These are phyloP conservation scores for Agrotis exclamationis DNA, from an alignment of 2,888 invertebrate genomes.

Conservation along the genomic window DNA sequence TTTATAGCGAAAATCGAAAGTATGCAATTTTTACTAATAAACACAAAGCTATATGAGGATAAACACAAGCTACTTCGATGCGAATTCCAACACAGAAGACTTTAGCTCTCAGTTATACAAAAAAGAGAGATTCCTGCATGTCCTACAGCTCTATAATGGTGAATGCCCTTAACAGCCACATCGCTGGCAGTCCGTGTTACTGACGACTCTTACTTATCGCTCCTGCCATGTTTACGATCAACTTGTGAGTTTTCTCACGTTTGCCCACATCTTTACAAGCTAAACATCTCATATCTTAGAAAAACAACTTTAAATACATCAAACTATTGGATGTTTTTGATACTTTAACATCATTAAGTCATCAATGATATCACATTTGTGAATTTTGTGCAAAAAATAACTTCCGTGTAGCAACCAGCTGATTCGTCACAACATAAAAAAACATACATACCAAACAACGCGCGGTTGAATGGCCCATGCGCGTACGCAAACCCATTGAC, in stretches of 20 bases:
- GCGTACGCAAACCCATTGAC: slow-evolving; percentile 86
- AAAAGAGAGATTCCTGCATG: background rate
- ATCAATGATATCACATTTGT: slow-evolving; percentile 54
- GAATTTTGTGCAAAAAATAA: slow-evolving; percentile 14
- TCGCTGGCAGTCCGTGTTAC: slow-evolving; percentile 7
- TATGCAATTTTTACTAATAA: too few species aligned
- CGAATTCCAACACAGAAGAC: background rate
- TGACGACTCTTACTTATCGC: slow-evolving; percentile 25
- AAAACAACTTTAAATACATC: slow-evolving; percentile 29
- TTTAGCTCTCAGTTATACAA: background rate
- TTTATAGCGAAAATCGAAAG: too few species aligned
- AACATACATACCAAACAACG: slow-evolving; percentile 81
- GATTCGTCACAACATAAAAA: slow-evolving; percentile 69
- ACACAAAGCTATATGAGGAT: too few species aligned
- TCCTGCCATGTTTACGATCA: slow-evolving; percentile 33
- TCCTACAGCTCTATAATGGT: background rate
- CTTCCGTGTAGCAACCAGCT: slow-evolving; percentile 71
- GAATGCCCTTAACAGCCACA: slow-evolving; percentile 25
- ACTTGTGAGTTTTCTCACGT: slow-evolving; percentile 59
- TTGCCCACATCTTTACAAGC: slow-evolving; percentile 20
- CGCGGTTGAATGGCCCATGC: slow-evolving; percentile 81
- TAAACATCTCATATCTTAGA: slow-evolving; percentile 31
- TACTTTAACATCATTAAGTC: slow-evolving; percentile 43
- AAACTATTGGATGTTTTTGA: slow-evolving; percentile 22
- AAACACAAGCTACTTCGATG: background rate